Percentiles rank a stretch among this genome's conserved stretches.
These are phyloP conservation scores for Trachelus stipa DNA, from an alignment of 2,888 invertebrate genomes.

Conservation along the genomic window DNA sequence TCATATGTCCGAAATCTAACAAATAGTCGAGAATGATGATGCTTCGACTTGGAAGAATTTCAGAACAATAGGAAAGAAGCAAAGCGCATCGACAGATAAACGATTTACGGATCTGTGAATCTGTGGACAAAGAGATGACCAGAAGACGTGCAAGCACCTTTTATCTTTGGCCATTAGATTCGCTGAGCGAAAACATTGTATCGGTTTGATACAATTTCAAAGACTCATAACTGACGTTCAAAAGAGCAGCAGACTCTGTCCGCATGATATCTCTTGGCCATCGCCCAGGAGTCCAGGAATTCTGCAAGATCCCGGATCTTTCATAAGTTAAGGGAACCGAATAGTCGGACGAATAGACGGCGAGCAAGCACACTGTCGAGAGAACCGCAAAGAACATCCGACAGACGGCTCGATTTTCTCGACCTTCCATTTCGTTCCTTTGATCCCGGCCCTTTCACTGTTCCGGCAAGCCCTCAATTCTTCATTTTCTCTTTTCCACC, in stretches of 20 bases:
- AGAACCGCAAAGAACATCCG: not conserved
- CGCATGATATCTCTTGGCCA: conserved; percentile 48
- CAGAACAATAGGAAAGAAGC: no score
- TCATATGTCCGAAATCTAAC: no score
- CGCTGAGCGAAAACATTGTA: conserved; percentile 28
- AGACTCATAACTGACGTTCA: conserved; percentile 49
- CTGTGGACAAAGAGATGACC: no score
- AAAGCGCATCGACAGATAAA: no score
- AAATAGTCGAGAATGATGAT: no score
- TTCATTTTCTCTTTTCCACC: no score
- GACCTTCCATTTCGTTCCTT: conserved; percentile 39
- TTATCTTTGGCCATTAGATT: no score
- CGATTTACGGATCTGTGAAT: no score
- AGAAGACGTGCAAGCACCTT: no score
- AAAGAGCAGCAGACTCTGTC: conserved; percentile 47
- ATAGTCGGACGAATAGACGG: conserved; percentile 38
- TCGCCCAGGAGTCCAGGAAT: conserved; percentile 34
- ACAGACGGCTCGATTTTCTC: conserved; percentile 5
- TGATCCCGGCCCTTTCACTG: not conserved
- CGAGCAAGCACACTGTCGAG: not conserved
- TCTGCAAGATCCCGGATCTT: no score
- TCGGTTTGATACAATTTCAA: conserved; percentile 45
- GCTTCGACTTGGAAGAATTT: no score
- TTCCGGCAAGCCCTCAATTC: no score
- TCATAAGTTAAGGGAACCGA: conserved; percentile 56